phyloP scores from a whole-genome alignment of 2,797 vertebrate genomes.

The Leptatherina wallacei region DNA sequence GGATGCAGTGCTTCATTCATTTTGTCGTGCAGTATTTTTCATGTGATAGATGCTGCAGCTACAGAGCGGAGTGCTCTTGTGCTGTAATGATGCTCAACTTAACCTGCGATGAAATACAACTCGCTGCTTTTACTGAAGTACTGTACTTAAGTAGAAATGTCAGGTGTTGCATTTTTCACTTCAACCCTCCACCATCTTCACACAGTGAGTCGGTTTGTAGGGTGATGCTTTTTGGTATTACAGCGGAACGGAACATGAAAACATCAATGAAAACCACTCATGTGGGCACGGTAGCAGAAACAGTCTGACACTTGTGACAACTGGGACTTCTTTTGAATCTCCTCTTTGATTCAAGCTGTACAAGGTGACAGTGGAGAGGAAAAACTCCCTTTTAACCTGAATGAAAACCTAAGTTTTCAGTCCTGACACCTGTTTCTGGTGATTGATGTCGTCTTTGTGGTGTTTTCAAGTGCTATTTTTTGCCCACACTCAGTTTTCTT shows the following conservation, averaged over 20 bases:
- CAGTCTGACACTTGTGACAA: too few species aligned
- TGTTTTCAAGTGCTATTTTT: too few species aligned
- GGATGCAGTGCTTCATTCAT: background rate
- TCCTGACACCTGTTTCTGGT: too few species aligned
- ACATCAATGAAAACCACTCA: too few species aligned
- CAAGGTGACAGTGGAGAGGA: too few species aligned
- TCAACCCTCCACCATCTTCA: background rate
- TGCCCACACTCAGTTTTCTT: too few species aligned
- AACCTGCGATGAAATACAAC: background rate
- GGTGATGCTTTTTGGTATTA: background rate
- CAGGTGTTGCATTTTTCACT: background rate
- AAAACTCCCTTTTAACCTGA: too few species aligned
- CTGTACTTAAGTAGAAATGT: background rate
- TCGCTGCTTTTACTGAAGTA: background rate
- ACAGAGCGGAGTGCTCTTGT: background rate
- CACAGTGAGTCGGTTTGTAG: background rate
- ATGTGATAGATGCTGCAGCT: background rate
- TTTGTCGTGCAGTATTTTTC: slow-evolving; percentile 17
- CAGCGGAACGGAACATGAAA: background rate
- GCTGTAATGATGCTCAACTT: background rate
- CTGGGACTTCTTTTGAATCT: too few species aligned
- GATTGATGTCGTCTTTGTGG: too few species aligned
- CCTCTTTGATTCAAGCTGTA: too few species aligned
- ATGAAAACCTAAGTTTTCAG: too few species aligned
- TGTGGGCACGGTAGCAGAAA: too few species aligned